These are phyloP conservation scores for Hippopotamyrus pictus DNA, from an alignment of 2,797 vertebrate genomes.

Conservation along the genomic window DNA sequence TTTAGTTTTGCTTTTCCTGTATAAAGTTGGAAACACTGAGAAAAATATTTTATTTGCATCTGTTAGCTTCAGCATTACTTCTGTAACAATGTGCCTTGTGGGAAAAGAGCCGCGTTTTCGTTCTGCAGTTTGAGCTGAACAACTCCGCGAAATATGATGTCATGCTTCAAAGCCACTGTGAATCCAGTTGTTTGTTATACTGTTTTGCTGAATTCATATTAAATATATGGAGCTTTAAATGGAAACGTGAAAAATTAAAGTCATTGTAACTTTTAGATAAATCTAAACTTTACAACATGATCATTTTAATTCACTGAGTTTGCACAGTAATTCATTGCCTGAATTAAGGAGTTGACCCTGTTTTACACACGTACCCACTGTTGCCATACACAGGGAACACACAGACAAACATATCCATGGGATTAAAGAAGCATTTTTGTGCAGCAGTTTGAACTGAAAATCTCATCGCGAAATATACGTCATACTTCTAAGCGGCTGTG, in stretches of 20 bases:
- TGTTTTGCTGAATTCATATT: not conserved
- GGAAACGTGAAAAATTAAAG: not conserved
- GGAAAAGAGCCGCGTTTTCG: not conserved
- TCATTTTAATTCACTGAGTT: not conserved
- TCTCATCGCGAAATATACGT: conserved; percentile 29
- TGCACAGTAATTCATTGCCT: not conserved
- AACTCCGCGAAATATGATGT: conserved; percentile 31
- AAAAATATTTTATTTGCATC: not conserved
- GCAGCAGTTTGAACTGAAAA: not conserved
- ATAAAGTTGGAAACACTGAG: not conserved
- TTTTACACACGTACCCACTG: not conserved
- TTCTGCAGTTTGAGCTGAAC: not conserved
- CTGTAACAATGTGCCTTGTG: not conserved
- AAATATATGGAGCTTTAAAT: not conserved
- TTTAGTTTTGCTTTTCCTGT: not conserved
- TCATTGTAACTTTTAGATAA: not conserved
- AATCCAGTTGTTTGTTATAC: conserved; percentile 22
- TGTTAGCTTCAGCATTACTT: not conserved
- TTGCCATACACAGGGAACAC: not conserved
- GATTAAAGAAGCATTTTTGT: not conserved
- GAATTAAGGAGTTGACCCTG: not conserved
- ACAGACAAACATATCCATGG: not conserved
- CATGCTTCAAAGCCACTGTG: conserved; percentile 28
- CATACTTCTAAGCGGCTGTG: conserved; percentile 26
- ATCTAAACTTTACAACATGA: not conserved